Conservation (phyloP, 1,140 invertebrate species). For the Pissodes strobi region DNA sequence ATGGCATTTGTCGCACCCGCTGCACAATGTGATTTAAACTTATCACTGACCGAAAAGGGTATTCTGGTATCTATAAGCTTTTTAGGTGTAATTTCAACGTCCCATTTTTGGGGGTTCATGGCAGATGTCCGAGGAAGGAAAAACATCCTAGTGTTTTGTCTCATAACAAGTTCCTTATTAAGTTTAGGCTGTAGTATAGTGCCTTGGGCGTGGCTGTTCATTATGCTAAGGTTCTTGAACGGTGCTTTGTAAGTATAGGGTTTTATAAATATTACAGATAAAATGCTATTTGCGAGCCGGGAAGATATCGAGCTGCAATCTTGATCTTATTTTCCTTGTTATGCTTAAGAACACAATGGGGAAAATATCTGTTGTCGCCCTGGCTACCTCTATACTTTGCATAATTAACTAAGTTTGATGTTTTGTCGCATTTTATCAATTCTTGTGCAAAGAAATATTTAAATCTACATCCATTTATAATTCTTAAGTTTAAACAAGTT, state of each 20-base stretch:
- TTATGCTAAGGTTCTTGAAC: conserved; percentile 65
- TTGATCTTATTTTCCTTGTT: too few species aligned
- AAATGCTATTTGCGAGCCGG: too few species aligned
- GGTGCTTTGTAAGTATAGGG: conserved; percentile 68
- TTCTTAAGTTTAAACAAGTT: too few species aligned
- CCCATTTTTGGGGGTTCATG: conserved; percentile 54
- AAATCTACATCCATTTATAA: too few species aligned
- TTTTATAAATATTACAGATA: too few species aligned
- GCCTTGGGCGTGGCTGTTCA: conserved; percentile 63
- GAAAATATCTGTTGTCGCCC: too few species aligned
- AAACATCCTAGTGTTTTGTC: conserved; percentile 63
- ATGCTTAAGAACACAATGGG: too few species aligned
- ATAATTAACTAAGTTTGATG: too few species aligned
- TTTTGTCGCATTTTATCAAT: too few species aligned
- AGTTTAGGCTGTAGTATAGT: conserved; percentile 64
- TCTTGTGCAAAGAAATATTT: too few species aligned
- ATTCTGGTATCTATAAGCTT: conserved; percentile 51
- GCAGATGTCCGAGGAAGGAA: conserved; percentile 52
- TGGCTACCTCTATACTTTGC: too few species aligned
- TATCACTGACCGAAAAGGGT: conserved; percentile 50
- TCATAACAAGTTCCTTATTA: conserved; percentile 62
- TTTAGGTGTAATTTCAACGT: conserved; percentile 52
- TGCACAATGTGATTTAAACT: conserved; percentile 54
- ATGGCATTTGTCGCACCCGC: conserved; percentile 55
- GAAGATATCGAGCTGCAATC: too few species aligned